phyloP scores from a whole-genome alignment of 92 coral and sea anemone genomes.

The Epizoanthus fatuus region DNA sequence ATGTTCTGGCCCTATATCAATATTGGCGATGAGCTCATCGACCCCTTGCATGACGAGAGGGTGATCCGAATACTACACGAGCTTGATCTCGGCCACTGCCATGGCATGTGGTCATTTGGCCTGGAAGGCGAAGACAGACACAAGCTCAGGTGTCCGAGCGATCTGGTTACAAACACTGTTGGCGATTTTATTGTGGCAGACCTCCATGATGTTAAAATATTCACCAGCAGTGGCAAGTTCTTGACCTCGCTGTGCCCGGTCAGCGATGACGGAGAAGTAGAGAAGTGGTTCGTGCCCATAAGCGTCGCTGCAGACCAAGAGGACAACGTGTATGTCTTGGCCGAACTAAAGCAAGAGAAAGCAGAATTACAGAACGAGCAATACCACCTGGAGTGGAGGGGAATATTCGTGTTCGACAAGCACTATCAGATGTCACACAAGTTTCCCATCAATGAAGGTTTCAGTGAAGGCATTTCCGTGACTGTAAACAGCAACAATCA shows the following conservation, averaged over 20 bases:
- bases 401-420: conserved; percentile 30
- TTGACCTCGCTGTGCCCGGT: conserved; percentile 3
- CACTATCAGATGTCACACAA: conserved; percentile 8
- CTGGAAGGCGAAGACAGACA: conserved; percentile 26
- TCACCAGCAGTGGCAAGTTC: conserved; percentile 41
- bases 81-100: neutral
- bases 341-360: conserved; percentile 17
- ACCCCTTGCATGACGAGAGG: conserved; percentile 43
- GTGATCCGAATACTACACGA: conserved; percentile 15
- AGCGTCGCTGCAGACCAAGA: conserved; percentile 24
- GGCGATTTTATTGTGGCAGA: conserved; percentile 40
- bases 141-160: conserved; percentile 38
- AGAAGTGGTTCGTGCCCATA: conserved; percentile 33
- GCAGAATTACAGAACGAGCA: neutral
- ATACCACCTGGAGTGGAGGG: conserved; percentile 22
- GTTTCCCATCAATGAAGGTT: conserved; percentile 23
- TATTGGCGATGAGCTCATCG: conserved; percentile 19
- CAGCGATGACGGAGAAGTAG: conserved; percentile 1
- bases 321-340: conserved; percentile 27
- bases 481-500: conserved; percentile 29
- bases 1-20: conserved; percentile 39
- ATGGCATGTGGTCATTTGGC: conserved; percentile 41
- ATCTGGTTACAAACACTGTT: conserved; percentile 26
- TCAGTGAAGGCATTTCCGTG: conserved; percentile 31
- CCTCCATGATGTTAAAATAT: conserved; percentile 27